Percentiles rank a stretch among this genome's conserved stretches.
These are phyloP conservation scores for Tetragnatha montana DNA, from an alignment of 2,888 invertebrate genomes.

Conservation along the genomic window DNA sequence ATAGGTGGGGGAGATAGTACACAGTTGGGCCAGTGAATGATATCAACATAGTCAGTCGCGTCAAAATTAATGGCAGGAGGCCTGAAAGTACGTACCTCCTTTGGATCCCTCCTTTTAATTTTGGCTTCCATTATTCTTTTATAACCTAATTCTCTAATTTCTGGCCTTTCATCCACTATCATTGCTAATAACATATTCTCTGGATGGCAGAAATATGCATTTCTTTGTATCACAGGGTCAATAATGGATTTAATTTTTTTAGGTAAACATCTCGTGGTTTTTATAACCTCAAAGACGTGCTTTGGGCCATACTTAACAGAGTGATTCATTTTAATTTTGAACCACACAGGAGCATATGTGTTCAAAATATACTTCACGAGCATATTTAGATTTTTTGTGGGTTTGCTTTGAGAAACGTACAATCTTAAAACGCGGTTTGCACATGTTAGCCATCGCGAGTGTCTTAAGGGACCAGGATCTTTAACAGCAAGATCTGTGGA, in stretches of 20 bases:
- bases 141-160: neutral
- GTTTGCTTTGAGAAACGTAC: too few species aligned
- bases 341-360: neutral
- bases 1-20: neutral
- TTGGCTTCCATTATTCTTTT: neutral
- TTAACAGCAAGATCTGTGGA: neutral
- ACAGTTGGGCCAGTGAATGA: neutral
- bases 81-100: neutral
- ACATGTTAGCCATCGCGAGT: too few species aligned
- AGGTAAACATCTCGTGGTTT: neutral
- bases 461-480: too few species aligned
- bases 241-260: neutral
- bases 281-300: neutral
- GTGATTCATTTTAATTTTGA: neutral
- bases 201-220: neutral
- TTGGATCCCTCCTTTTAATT: neutral
- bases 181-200: slow-evolving; percentile 9
- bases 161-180: neutral
- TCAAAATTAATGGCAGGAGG: neutral
- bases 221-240: neutral
- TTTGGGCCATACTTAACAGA: neutral
- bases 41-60: neutral
- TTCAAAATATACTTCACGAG: neutral
- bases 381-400: neutral
- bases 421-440: too few species aligned